Evolutionary conservation across 2,888 invertebrate species (phyloP).

Genomic region (Adelphocoris suturalis): DNA sequence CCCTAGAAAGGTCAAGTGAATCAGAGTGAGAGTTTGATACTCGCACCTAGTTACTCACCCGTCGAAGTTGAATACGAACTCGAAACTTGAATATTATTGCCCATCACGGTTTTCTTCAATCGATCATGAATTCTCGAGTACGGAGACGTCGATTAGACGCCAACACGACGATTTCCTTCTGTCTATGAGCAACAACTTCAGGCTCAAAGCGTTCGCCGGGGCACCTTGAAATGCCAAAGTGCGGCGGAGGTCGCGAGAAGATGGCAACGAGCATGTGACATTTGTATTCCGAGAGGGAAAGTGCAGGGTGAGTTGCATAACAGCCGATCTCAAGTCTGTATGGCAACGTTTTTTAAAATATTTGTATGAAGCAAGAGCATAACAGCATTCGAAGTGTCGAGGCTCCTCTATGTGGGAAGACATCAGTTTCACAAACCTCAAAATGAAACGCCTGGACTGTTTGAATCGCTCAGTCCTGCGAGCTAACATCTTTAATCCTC

Average conservation of each 20-base stretch:
- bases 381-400: neutral
- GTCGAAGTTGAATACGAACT: neutral
- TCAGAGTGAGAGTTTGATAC: neutral
- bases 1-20: neutral
- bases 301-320: slow-evolving; percentile 31
- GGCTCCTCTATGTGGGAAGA: neutral
- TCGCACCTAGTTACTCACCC: neutral
- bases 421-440: neutral
- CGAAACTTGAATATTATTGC: neutral
- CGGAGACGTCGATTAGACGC: neutral
- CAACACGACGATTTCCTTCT: neutral
- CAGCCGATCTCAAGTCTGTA: neutral
- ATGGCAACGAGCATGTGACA: slow-evolving; percentile 35
- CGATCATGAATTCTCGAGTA: neutral
- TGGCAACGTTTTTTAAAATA: slow-evolving; percentile 37
- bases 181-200: neutral
- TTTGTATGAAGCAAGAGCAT: slow-evolving; percentile 43
- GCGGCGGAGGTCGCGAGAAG: slow-evolving; percentile 6
- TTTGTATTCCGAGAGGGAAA: slow-evolving; percentile 44
- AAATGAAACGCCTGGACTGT: too few relatives aligned
- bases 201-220: neutral
- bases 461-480: too few relatives aligned
- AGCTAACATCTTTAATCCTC: too few relatives aligned
- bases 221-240: slow-evolving; percentile 46
- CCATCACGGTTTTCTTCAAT: neutral